phyloP scores from a whole-genome alignment of 2,888 invertebrate species.

The Drosophila antonietae region DNA sequence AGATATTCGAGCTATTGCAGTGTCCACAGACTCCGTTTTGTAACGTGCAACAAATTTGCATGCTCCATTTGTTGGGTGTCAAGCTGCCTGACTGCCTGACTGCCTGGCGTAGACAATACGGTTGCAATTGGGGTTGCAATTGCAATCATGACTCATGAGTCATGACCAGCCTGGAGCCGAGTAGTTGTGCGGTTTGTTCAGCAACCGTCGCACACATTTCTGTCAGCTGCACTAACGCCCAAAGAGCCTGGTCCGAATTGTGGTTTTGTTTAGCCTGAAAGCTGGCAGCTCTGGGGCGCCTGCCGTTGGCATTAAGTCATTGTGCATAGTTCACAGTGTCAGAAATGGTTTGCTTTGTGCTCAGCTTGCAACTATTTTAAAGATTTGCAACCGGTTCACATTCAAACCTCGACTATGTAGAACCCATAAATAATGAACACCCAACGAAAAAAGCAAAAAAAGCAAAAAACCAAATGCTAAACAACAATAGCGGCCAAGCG shows the following conservation, averaged over 20 bases:
- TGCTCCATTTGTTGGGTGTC: slow-evolving; percentile 59
- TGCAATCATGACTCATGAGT: slow-evolving; percentile 56
- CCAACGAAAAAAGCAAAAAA: slow-evolving; percentile 4
- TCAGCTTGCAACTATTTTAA: slow-evolving; percentile 19
- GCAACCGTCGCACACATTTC: slow-evolving; percentile 20
- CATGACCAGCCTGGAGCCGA: slow-evolving; percentile 31
- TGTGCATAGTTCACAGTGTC: slow-evolving; percentile 34
- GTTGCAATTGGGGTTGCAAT: slow-evolving; percentile 37
- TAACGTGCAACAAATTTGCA: slow-evolving; percentile 55
- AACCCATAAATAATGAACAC: slow-evolving; percentile 41
- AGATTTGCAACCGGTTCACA: slow-evolving; percentile 52
- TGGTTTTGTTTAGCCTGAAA: slow-evolving; percentile 25
- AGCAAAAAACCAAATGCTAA: slow-evolving; percentile 1
- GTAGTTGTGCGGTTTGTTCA: slow-evolving; percentile 39
- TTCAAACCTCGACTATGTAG: slow-evolving; percentile 34
- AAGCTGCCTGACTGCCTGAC: slow-evolving; percentile 20
- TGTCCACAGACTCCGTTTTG: slow-evolving; percentile 41
- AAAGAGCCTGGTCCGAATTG: slow-evolving; percentile 34
- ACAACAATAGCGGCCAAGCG: slow-evolving; percentile 32
- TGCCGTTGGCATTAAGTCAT: slow-evolving; percentile 51
- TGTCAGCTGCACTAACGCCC: slow-evolving; percentile 44
- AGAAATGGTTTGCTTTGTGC: slow-evolving; percentile 43
- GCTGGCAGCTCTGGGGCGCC: slow-evolving; percentile 15
- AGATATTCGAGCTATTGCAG: slow-evolving; percentile 20
- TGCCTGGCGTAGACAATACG: slow-evolving; percentile 35